Evolutionary conservation across 2,797 vertebrate species (phyloP), one percentile per base, ranked within the genome.

Genomic region (Melanotaenia parkinsoni): DNA sequence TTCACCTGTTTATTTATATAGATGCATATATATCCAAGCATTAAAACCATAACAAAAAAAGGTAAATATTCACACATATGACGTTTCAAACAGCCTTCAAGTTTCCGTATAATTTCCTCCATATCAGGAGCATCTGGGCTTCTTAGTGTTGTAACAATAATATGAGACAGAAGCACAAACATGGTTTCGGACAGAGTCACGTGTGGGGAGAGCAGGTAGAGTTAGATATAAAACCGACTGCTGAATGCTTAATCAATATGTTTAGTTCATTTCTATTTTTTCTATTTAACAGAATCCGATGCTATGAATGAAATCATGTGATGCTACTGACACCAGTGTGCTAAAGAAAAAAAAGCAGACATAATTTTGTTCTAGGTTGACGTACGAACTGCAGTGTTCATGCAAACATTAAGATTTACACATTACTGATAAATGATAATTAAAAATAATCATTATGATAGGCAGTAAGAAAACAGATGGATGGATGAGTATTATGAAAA

Each of bases 1-100:
- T 30, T 62, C 22, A 68, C 13, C 24, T 60, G 38, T 94, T 93
- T 94, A 93, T 93, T 93, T 69, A 79, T 84, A 81, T 67, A 58
- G 76, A 66, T 58, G 63, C 74, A 81, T 53, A 67, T 64, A 85
- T 70, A 77, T 73, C 56, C 56, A 83, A 64, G 50, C 67, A 74
- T 75, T 64, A 71, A 67, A 50, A 30, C 53, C 70, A 57, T 56
- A 63, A 61, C 82, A 82, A 83, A 74, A 81, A 80, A 64, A 67
- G 33, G 0, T 1, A 74, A 53, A 81, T 40, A 77, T 76, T 90
- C 79, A 86, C 65, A 84, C 40, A 70, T 40, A 79, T 59, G 45
- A 65, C 67, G 75, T 72, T 67, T 64, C 1, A 68, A 67, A 45
- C 62, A 66, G 45, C 61, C 56, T 58, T 43, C 1, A 30, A 43